Evolutionary conservation across 2,888 invertebrate species (phyloP), one percentile per base, ranked within the genome.

Genomic region (Schizotus pectinicornis): DNA sequence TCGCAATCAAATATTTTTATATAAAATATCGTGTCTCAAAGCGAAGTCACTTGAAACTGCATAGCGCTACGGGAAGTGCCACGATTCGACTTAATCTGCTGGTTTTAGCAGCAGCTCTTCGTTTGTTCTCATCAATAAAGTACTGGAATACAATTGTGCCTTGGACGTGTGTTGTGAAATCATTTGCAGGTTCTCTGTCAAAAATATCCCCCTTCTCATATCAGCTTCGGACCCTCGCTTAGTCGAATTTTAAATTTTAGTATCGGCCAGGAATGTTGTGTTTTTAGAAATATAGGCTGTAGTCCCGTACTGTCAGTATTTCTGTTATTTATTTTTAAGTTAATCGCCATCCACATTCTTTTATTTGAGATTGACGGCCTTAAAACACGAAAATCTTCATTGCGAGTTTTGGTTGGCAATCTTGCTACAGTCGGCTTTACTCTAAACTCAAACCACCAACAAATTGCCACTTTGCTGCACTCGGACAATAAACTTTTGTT

Each of bases 101-200:
- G 55, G 52, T 32, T 42, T 52, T 59, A 49, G 55, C 48, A 34
- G 59, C 55, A 53, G 59, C 56, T 50, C 41, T 59, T 61, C 57
- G 48, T 54, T 58, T 63, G 38, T 49, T 46, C 54, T 52, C 47
- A 55, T 59, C 55, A 59, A 52, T 57, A 63, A 60, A 74, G 74
- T 77, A 77, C 77, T 77, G 77, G 75, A 77, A 77, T 77, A 77
- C 78, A 77, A 69, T 74, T 74, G 78, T 78, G 78, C 78, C 77
- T 77, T 77, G 74, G 69, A 74, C 72, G 75, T 74, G 74, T 74
- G 74, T 77, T 73, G 74, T 72, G 72, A 75, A 67, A 70, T 72
- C 57, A 67, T 72, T 71, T 72, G 68, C 71, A 68, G 61, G 64
- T 61, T 63, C 56, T 55, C 37, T 56, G 48, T 57, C 50, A 35